Percentiles rank a stretch among this genome's conserved stretches.
These are phyloP conservation scores for Criorhina ranunculi DNA, from an alignment of 2,888 invertebrate genomes.

Conservation along the genomic window DNA sequence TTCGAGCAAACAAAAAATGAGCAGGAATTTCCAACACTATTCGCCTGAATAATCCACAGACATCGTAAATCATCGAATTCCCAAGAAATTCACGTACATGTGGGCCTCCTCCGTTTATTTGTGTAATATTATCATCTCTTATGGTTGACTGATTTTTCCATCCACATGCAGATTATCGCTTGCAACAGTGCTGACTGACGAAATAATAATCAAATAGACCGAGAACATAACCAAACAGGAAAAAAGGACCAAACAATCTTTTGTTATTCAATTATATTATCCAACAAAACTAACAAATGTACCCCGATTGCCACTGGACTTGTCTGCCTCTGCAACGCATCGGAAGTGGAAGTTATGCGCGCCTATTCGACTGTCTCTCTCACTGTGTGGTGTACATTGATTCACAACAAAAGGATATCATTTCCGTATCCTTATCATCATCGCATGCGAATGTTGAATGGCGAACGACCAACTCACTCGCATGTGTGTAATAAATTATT, in stretches of 20 bases:
- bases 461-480: conserved; percentile 63
- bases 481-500: conserved; percentile 76
- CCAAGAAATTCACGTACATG: conserved; percentile 64
- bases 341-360: conserved; percentile 74
- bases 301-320: too few relatives aligned
- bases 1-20: conserved; percentile 14
- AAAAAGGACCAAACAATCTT: conserved; percentile 62
- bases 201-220: conserved; percentile 63
- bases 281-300: conserved; percentile 58
- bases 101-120: conserved; percentile 37
- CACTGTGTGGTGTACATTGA: conserved; percentile 38
- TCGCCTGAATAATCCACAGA: conserved; percentile 73
- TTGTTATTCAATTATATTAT: conserved; percentile 73
- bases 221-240: conserved; percentile 9
- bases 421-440: conserved; percentile 76
- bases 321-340: not conserved
- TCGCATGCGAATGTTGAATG: conserved; percentile 65
- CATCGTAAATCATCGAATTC: conserved; percentile 74
- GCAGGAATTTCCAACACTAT: conserved; percentile 57
- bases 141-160: conserved; percentile 83
- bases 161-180: conserved; percentile 70
- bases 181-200: conserved; percentile 74
- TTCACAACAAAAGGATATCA: conserved; percentile 76
- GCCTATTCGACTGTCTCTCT: conserved; percentile 65
- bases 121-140: conserved; percentile 83